Conservation (phyloP, 2,888 invertebrate genomes). For the Nephrotoma flavescens region DNA sequence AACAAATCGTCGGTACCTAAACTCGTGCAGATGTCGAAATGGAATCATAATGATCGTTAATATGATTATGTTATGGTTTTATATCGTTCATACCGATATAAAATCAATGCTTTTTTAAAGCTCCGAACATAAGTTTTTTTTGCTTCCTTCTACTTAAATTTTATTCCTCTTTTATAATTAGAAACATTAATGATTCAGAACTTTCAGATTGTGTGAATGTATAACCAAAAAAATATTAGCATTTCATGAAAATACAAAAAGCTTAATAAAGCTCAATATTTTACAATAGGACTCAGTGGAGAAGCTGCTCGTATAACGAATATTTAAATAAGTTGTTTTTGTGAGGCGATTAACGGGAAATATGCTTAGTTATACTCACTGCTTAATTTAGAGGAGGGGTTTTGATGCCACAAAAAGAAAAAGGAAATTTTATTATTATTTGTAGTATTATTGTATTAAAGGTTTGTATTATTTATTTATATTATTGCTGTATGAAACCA, state of each 20-base stretch:
- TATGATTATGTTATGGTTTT: background rate
- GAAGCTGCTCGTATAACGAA: too few species aligned
- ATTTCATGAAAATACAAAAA: background rate
- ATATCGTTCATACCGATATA: background rate
- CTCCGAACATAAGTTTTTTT: background rate
- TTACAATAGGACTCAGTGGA: background rate
- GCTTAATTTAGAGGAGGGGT: too few species aligned
- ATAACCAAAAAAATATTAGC: background rate
- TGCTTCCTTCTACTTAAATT: background rate
- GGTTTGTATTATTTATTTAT: too few species aligned
- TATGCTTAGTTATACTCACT: too few species aligned
- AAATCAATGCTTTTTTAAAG: background rate
- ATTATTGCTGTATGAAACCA: too few species aligned
- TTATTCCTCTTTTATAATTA: background rate
- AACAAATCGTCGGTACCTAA: background rate
- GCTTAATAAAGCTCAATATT: background rate
- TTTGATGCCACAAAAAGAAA: too few species aligned
- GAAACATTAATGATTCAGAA: background rate
- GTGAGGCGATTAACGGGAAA: too few species aligned
- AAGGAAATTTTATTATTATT: too few species aligned
- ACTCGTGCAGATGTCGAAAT: background rate
- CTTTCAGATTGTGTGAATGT: background rate
- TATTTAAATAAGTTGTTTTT: too few species aligned
- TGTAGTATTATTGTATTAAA: too few species aligned
- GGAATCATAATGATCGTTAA: background rate